phyloP scores from a whole-genome alignment of 2,113 vertebrate species.

The Tonatia bakeri region DNA sequence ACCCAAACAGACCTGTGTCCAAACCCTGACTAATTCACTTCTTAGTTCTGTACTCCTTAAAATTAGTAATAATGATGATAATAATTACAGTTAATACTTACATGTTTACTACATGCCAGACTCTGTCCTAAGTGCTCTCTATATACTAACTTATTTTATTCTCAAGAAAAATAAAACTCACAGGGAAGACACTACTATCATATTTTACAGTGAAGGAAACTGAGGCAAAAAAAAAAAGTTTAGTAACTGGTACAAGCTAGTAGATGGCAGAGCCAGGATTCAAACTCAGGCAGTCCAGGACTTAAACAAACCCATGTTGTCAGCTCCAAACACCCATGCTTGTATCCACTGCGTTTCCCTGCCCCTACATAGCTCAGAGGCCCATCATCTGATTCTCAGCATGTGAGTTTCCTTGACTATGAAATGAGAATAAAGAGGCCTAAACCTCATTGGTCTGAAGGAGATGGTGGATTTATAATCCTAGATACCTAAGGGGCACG shows the following conservation, averaged over 20 bases:
- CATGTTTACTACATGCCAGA: background rate
- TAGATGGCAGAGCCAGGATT: background rate
- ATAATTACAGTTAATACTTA: background rate
- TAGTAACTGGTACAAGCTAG: background rate
- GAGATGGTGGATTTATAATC: background rate
- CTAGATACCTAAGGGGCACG: background rate
- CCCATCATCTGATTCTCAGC: background rate
- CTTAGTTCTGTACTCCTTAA: background rate
- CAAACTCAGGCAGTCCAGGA: background rate
- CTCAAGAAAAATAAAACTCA: background rate
- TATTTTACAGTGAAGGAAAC: background rate
- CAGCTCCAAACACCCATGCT: background rate
- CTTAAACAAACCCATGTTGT: background rate
- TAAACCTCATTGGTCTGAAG: background rate
- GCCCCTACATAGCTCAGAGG: accelerated
- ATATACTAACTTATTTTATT: background rate
- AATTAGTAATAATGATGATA: background rate
- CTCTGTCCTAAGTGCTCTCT: background rate
- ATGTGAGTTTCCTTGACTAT: background rate
- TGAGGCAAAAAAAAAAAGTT: background rate
- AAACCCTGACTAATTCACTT: background rate
- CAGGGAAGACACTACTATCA: background rate
- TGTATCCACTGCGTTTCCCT: background rate
- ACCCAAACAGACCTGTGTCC: background rate
- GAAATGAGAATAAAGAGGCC: background rate